Conservation (phyloP, 2,797 vertebrate genomes). For the Botia almorhae region DNA sequence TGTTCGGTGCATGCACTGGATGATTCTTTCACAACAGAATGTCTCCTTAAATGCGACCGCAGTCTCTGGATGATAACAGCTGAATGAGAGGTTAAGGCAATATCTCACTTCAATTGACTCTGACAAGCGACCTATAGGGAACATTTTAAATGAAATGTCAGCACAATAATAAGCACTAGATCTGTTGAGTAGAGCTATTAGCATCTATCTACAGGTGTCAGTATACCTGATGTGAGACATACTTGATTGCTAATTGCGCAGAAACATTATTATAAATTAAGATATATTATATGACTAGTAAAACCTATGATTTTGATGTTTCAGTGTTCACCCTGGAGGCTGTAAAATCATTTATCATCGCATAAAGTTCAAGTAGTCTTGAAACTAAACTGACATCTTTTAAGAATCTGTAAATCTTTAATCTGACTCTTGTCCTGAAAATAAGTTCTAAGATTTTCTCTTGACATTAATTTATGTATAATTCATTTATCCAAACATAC, state of each 20-base stretch:
- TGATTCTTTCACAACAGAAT: too few relatives aligned
- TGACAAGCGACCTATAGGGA: not conserved
- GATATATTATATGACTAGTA: slow-evolving; percentile 12
- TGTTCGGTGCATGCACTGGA: slow-evolving; percentile 8
- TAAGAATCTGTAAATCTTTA: not conserved
- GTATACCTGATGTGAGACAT: not conserved
- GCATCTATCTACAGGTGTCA: slow-evolving; percentile 10
- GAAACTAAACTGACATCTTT: slow-evolving; percentile 9
- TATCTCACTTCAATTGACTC: slow-evolving; percentile 23
- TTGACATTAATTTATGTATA: not conserved
- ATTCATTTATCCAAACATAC: too few relatives aligned
- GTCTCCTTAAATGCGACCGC: not conserved
- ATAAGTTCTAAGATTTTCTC: not conserved
- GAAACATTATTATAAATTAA: slow-evolving; percentile 18
- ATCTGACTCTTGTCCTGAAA: not conserved
- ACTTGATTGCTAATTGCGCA: slow-evolving; percentile 16
- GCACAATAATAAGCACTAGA: not conserved
- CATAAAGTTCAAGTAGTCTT: not conserved
- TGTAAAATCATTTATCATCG: not conserved
- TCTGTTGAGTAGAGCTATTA: not conserved
- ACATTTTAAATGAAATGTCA: slow-evolving; percentile 8
- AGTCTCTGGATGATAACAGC: slow-evolving; percentile 31
- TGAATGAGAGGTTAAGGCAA: slow-evolving; percentile 31
- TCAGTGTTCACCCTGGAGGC: not conserved
- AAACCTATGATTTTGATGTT: slow-evolving; percentile 10